Evolutionary conservation across 2,113 vertebrate genomes (phyloP).

Genomic region (Rattus norvegicus): GRCr8 NC_086026.1:96670501-96671000

Average conservation of each 20-base stretch:
- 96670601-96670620: background rate
- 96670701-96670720: constrained; percentile 42
- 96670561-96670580: background rate
- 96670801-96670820: constrained; percentile 31
- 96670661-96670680: background rate
- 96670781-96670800: constrained; percentile 64
- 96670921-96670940: constrained; percentile 88
- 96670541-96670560: constrained; percentile 3
- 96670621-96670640: background rate
- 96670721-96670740: constrained; percentile 25
- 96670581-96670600: background rate
- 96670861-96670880: background rate
- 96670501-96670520: constrained; percentile 11
- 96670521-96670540: background rate
- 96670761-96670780: constrained; percentile 50
- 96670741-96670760: background rate
- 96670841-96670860: background rate
- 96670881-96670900: background rate
- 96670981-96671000: background rate
- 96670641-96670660: too few relatives aligned
- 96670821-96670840: background rate
- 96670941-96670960: constrained; percentile 88
- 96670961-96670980: constrained; percentile 64
- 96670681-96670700: background rate
- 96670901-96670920: constrained; percentile 80